Conservation (phyloP, 2,888 invertebrate species). For the Tinea semifulvella region DNA sequence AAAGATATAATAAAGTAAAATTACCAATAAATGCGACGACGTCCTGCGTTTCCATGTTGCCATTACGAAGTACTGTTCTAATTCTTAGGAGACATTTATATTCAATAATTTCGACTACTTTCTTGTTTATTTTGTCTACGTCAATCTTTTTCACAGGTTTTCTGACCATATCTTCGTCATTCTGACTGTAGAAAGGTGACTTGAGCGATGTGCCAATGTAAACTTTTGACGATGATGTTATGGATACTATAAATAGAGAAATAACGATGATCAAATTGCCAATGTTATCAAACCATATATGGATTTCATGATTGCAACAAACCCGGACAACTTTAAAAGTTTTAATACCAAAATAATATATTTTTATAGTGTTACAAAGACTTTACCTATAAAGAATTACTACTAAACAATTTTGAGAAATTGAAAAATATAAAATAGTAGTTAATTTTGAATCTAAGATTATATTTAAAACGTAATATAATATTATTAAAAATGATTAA, state of each 20-base stretch:
- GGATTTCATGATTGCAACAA: too few species aligned
- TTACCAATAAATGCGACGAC: constrained; percentile 58
- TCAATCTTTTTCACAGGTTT: constrained; percentile 20
- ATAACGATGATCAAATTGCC: constrained; percentile 30
- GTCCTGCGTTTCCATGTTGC: constrained; percentile 61
- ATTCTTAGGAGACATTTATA: constrained; percentile 47
- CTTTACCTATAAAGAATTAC: too few species aligned
- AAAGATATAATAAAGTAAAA: constrained; percentile 22
- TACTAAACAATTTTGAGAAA: too few species aligned
- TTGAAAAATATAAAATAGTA: too few species aligned
- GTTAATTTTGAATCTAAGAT: too few species aligned
- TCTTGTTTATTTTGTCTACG: constrained; percentile 31
- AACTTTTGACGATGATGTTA: constrained; percentile 65
- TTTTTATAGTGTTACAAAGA: too few species aligned
- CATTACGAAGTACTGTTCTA: constrained; percentile 47
- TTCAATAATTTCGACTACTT: constrained; percentile 40
- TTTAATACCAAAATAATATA: too few species aligned
- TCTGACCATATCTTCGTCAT: constrained; percentile 40
- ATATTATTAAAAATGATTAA: too few species aligned
- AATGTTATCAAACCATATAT: too few species aligned
- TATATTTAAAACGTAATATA: too few species aligned
- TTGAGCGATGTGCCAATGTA: constrained; percentile 56
- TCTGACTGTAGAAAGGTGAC: constrained; percentile 51
- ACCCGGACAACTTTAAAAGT: too few species aligned
- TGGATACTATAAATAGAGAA: constrained; percentile 47